These are phyloP conservation scores for Octodonta nipae DNA, from an alignment of 2,888 invertebrate species.

Conservation along the genomic window DNA sequence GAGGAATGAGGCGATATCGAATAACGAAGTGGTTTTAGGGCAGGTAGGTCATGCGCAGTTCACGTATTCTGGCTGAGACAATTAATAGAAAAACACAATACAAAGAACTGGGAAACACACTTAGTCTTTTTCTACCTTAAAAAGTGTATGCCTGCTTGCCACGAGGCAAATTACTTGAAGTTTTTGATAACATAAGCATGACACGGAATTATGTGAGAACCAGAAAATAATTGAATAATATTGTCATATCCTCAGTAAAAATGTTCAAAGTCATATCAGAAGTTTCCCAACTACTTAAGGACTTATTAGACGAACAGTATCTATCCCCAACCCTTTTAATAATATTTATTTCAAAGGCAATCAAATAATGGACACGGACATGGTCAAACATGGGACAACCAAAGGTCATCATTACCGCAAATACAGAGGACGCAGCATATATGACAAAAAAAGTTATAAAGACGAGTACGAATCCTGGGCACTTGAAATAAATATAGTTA, in stretches of 20 bases:
- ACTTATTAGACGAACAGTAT: constrained; percentile 1
- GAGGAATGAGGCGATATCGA: not conserved
- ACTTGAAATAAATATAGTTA: not conserved
- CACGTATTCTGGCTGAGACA: not conserved
- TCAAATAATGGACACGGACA: not conserved
- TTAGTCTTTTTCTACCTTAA: not conserved
- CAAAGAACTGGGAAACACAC: not conserved
- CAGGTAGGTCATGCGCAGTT: not conserved
- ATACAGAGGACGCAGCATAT: not conserved
- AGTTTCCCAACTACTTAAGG: not conserved
- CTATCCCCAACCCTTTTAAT: not conserved
- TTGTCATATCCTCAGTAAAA: not conserved
- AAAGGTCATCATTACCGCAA: constrained; percentile 1
- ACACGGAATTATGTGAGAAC: not conserved
- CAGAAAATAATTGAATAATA: not conserved
- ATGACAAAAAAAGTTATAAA: not conserved
- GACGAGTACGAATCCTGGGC: not conserved
- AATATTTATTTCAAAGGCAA: not conserved
- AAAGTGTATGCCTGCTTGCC: constrained; percentile 1
- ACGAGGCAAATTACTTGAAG: no score
- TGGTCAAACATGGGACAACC: not conserved
- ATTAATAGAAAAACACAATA: not conserved
- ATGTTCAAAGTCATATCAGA: not conserved
- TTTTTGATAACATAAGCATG: not conserved
- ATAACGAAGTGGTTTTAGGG: constrained; percentile 1